phyloP scores from a whole-genome alignment of 2,113 vertebrate species.

The Rhinoptilus africanus region DNA sequence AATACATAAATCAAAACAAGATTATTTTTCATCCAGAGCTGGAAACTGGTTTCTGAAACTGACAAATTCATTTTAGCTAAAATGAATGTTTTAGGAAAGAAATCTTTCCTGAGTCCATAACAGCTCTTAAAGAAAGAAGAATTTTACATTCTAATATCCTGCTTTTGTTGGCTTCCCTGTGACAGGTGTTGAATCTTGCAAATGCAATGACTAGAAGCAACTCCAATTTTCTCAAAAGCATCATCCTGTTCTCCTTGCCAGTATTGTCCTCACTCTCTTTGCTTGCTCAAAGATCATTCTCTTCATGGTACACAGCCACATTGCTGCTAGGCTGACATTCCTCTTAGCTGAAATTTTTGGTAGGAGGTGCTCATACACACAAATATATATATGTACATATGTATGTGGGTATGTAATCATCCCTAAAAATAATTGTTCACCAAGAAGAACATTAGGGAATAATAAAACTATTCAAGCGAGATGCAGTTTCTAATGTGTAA shows the following conservation, averaged over 20 bases:
- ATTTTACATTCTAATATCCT: slow-evolving; percentile 26
- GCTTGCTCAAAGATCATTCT: not conserved
- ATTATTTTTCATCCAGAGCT: slow-evolving; percentile 80
- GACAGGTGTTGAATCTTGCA: not conserved
- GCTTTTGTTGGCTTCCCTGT: not conserved
- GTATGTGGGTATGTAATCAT: not conserved
- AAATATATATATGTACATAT: not conserved
- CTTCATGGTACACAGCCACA: not conserved
- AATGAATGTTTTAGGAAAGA: slow-evolving; percentile 80
- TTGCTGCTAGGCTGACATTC: slow-evolving; percentile 11
- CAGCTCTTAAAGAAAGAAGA: slow-evolving; percentile 32
- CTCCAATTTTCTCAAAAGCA: not conserved
- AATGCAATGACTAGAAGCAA: not conserved
- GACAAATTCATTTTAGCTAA: slow-evolving; percentile 88
- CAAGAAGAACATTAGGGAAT: slow-evolving; percentile 34
- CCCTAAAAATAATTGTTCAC: slow-evolving; percentile 29
- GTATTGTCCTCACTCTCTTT: not conserved
- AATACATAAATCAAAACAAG: slow-evolving; percentile 93
- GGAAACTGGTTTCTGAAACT: slow-evolving; percentile 78
- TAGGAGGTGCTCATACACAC: not conserved
- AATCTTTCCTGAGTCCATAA: slow-evolving; percentile 61
- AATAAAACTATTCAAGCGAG: slow-evolving; percentile 25
- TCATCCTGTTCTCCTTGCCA: not conserved
- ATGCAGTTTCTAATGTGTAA: slow-evolving; percentile 24
- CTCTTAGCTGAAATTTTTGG: slow-evolving; percentile 31